Conservation (phyloP, 2,888 invertebrate genomes). For the Mantis religiosa region DNA sequence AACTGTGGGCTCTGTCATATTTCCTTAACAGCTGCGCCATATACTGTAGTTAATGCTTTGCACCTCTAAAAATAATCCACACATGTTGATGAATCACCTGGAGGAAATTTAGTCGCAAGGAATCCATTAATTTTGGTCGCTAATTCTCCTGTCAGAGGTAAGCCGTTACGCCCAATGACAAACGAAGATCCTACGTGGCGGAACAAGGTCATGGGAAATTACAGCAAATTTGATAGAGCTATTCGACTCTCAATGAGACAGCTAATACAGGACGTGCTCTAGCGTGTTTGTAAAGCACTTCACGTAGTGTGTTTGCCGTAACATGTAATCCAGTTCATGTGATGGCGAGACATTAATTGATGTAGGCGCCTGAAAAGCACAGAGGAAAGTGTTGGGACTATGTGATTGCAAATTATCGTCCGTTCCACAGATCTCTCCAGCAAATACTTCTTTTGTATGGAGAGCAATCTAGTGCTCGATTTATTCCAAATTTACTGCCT, state of each 20-base stretch:
- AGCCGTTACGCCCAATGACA: not conserved
- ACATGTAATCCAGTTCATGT: not conserved
- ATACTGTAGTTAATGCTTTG: not conserved
- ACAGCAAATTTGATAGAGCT: not conserved
- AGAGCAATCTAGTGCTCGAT: too few relatives aligned
- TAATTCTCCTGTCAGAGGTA: not conserved
- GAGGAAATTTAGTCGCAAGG: not conserved
- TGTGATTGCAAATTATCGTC: too few relatives aligned
- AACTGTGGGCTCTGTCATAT: too few relatives aligned
- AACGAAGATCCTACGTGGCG: not conserved
- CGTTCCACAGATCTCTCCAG: too few relatives aligned
- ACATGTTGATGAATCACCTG: not conserved
- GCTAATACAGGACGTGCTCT: not conserved
- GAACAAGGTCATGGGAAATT: not conserved
- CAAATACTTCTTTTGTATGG: too few relatives aligned
- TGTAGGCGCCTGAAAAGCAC: too few relatives aligned
- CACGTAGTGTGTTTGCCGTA: not conserved
- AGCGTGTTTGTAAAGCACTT: not conserved
- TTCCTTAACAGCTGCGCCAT: too few relatives aligned
- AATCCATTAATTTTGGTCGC: not conserved
- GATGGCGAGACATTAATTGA: too few relatives aligned
- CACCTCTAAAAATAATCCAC: not conserved
- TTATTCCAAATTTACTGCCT: too few relatives aligned
- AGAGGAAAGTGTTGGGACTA: too few relatives aligned
- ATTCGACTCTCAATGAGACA: not conserved